Conservation (phyloP, 2,797 vertebrate species). For the Danio jaintianensis region DNA sequence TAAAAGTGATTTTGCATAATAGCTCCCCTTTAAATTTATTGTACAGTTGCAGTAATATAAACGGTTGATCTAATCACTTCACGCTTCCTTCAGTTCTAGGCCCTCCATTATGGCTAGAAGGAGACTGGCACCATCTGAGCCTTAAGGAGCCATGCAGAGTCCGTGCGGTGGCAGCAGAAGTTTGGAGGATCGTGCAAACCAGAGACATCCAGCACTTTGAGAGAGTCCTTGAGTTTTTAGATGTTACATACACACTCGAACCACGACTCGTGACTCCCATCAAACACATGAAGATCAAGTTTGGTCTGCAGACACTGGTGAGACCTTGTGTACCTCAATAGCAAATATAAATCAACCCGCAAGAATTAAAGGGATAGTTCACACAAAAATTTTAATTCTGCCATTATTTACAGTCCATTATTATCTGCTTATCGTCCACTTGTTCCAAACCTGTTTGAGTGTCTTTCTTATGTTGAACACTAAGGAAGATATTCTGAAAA, state of each 20-base stretch:
- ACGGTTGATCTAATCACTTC: not conserved
- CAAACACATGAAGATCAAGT: conserved; percentile 82
- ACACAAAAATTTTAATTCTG: no score
- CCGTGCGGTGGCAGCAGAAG: conserved; percentile 69
- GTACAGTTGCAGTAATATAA: not conserved
- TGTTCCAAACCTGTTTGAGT: no score
- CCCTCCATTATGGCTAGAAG: conserved; percentile 64
- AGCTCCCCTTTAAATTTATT: no score
- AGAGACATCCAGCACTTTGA: conserved; percentile 69
- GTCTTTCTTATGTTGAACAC: no score
- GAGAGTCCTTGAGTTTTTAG: conserved; percentile 67
- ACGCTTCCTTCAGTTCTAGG: conserved; percentile 64
- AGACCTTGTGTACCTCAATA: not conserved
- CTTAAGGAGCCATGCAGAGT: conserved; percentile 70
- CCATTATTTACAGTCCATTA: no score
- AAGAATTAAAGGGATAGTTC: not conserved
- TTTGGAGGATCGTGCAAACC: conserved; percentile 66
- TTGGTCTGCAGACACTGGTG: conserved; percentile 81
- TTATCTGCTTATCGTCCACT: no score
- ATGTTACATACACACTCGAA: conserved; percentile 65
- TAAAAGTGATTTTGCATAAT: no score
- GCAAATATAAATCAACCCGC: not conserved
- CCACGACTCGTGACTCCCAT: conserved; percentile 74
- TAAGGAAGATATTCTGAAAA: no score
- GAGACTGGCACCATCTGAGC: conserved; percentile 65